Percentiles rank a stretch among this genome's conserved stretches.
Conservation (phyloP, 2,113 vertebrate genomes). For the Cochlearius cochlearius region DNA sequence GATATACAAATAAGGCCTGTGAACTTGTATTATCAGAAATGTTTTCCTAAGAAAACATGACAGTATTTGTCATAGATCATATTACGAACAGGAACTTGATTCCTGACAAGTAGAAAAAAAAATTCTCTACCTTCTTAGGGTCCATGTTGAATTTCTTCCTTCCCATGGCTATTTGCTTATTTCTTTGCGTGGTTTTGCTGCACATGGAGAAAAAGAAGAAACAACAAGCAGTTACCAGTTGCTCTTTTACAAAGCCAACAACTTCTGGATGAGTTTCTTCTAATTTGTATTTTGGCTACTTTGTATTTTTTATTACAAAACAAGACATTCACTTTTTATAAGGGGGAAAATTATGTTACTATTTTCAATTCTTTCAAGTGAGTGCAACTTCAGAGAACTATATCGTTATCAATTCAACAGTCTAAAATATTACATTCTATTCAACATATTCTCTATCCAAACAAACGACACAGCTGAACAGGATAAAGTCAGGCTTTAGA, state of each 20-base stretch:
- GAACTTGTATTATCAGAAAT: not conserved
- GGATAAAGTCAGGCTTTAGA: not conserved
- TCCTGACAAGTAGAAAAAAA: not conserved
- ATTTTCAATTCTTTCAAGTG: not conserved
- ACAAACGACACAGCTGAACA: not conserved
- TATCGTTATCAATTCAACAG: not conserved
- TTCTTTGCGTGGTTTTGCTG: slow-evolving; percentile 96
- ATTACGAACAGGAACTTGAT: not conserved
- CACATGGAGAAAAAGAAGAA: not conserved
- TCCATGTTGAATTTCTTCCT: slow-evolving; percentile 99
- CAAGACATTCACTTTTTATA: not conserved
- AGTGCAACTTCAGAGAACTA: not conserved
- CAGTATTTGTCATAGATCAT: not conserved
- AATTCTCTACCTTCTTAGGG: slow-evolving; percentile 88
- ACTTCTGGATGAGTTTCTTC: not conserved
- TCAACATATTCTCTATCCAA: not conserved
- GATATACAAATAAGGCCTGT: not conserved
- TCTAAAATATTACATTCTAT: not conserved
- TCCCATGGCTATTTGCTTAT: slow-evolving; percentile 97
- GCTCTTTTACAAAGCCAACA: not conserved
- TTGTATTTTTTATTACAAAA: not conserved
- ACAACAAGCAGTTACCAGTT: not conserved
- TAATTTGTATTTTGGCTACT: not conserved
- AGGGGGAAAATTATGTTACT: not conserved
- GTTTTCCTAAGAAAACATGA: not conserved